Conservation (phyloP, 2,113 vertebrate species). For the Condylura cristata region DNA sequence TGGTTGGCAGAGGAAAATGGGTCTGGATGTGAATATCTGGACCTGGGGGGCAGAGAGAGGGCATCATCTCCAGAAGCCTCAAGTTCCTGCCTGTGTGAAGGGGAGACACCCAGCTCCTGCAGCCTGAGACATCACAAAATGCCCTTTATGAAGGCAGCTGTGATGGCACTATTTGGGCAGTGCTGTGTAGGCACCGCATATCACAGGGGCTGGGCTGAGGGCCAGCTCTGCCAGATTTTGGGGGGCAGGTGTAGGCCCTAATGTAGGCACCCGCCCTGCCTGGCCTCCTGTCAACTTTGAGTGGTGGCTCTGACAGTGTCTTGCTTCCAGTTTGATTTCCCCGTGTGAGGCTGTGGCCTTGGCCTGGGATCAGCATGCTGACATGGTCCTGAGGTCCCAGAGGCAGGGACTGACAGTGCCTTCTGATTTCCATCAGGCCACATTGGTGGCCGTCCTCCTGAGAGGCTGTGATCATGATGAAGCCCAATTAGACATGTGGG, state of each 20-base stretch:
- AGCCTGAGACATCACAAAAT: rapidly evolving
- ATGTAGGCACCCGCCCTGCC: neutral
- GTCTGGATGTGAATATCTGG: neutral
- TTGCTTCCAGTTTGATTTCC: neutral
- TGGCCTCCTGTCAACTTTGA: neutral
- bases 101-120: rapidly evolving
- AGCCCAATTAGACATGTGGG: constrained; percentile 38
- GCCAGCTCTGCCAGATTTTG: neutral
- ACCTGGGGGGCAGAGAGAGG: neutral
- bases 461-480: neutral
- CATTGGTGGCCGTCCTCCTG: neutral
- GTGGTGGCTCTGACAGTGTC: neutral
- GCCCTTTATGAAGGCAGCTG: neutral
- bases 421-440: constrained; percentile 15
- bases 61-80: neutral
- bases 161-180: neutral
- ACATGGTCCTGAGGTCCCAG: neutral
- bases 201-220: neutral
- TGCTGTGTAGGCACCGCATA: neutral
- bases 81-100: neutral
- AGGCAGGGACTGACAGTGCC: neutral
- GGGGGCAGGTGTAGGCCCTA: neutral
- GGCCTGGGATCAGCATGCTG: neutral
- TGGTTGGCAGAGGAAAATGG: neutral
- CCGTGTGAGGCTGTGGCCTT: neutral